phyloP scores from a whole-genome alignment of 2,797 vertebrate species.

The Thripadectes ignobilis region DNA sequence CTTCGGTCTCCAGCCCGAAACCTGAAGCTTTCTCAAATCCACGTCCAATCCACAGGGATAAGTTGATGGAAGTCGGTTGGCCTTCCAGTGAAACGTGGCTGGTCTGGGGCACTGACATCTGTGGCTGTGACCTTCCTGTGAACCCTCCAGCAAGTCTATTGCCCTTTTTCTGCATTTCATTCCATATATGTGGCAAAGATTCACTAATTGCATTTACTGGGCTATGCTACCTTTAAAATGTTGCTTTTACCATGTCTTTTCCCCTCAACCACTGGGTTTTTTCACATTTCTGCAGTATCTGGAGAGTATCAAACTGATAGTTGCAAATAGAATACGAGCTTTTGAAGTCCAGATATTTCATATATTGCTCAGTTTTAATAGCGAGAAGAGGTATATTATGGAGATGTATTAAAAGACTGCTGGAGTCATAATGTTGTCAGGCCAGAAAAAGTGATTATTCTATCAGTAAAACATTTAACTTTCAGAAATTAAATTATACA shows the following conservation, averaged over 20 bases:
- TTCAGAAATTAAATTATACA: constrained; percentile 27
- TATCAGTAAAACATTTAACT: constrained; percentile 20
- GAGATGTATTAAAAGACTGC: constrained; percentile 10
- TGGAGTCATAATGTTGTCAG: constrained; percentile 5
- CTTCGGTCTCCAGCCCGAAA: constrained; percentile 20
- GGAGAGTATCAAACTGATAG: constrained; percentile 30
- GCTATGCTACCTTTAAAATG: not conserved
- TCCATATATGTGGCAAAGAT: not conserved
- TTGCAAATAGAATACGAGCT: not conserved
- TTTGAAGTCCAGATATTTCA: constrained; percentile 12
- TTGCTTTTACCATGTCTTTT: not conserved
- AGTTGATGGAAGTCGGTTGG: not conserved
- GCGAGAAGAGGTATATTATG: not conserved
- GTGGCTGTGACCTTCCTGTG: constrained; percentile 46
- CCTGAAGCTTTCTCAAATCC: constrained; percentile 30
- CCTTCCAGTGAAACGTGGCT: constrained; percentile 43
- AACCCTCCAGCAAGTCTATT: constrained; percentile 25
- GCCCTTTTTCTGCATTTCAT: not conserved
- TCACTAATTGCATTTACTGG: not conserved
- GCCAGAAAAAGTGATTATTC: constrained; percentile 28
- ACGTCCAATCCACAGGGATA: not conserved
- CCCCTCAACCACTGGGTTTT: not conserved
- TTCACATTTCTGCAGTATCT: not conserved
- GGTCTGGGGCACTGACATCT: constrained; percentile 21
- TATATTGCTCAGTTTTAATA: not conserved